Percentiles rank a stretch among this genome's conserved stretches.
Evolutionary conservation across 2,797 vertebrate species (phyloP).

Genomic region (Hafferia zeledoni): DNA sequence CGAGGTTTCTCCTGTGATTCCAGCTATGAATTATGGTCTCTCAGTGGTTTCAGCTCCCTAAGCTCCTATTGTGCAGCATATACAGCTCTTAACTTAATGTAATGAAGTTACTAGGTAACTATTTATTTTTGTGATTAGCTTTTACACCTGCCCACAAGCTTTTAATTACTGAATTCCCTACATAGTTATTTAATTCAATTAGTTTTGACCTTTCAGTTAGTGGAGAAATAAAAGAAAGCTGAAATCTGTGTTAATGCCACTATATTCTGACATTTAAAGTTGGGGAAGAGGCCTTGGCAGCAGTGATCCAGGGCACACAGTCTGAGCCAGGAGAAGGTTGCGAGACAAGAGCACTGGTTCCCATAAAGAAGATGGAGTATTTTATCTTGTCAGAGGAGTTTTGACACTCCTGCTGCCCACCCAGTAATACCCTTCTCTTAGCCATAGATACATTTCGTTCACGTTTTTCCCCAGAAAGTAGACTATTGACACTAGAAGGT

Average conservation of each 20-base stretch:
- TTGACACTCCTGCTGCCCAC: background rate
- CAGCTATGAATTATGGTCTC: background rate
- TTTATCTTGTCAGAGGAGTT: background rate
- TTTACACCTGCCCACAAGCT: background rate
- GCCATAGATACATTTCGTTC: background rate
- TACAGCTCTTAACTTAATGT: background rate
- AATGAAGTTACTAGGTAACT: constrained; percentile 7
- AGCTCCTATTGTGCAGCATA: background rate
- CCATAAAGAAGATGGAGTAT: background rate
- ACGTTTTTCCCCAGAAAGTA: background rate
- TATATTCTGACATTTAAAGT: background rate
- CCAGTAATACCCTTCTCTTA: background rate
- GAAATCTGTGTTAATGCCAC: background rate
- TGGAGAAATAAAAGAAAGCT: background rate
- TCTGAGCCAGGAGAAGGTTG: background rate
- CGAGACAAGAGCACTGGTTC: background rate
- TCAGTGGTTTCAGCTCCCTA: background rate
- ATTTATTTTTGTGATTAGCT: constrained; percentile 29
- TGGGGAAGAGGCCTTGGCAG: background rate
- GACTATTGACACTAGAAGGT: background rate
- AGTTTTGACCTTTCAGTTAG: constrained; percentile 1
- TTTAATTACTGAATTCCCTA: constrained; percentile 33
- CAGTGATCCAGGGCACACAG: background rate
- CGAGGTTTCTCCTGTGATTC: background rate
- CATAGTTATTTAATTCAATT: constrained; percentile 18